Conservation (phyloP, 2,113 vertebrate species). For the Irena cyanogastra region DNA sequence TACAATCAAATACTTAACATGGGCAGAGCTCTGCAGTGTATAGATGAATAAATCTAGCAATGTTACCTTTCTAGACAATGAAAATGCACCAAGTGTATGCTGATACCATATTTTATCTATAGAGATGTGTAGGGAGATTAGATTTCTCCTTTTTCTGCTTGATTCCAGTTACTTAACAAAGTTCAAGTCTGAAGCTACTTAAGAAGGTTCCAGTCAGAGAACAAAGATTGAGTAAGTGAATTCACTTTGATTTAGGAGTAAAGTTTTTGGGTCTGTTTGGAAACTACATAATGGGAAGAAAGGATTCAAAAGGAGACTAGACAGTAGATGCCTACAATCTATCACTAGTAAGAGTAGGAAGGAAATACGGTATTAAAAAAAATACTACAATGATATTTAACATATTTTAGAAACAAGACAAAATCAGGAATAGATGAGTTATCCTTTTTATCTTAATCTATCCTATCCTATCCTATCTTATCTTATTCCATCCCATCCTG, state of each 20-base stretch:
- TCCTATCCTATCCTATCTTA: no score
- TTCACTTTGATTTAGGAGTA: background rate
- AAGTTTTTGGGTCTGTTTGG: background rate
- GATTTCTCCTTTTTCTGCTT: background rate
- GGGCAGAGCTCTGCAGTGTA: background rate
- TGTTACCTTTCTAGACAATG: background rate
- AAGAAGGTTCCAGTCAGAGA: background rate
- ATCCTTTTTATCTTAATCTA: background rate
- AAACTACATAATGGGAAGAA: background rate
- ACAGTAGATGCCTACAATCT: background rate
- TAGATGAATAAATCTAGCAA: background rate
- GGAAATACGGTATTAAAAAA: background rate
- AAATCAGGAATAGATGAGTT: background rate
- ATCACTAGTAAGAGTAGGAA: background rate
- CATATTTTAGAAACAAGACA: background rate
- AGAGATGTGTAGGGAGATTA: background rate
- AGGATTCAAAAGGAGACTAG: background rate
- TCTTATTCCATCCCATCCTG: background rate
- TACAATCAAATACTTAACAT: slow-evolving; percentile 9
- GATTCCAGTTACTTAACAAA: background rate
- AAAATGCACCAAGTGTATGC: background rate
- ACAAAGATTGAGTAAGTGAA: background rate
- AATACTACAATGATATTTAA: background rate
- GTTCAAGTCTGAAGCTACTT: background rate
- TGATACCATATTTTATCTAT: background rate